phyloP scores from a whole-genome alignment of 2,113 vertebrate species.

The Corapipo altera region DNA sequence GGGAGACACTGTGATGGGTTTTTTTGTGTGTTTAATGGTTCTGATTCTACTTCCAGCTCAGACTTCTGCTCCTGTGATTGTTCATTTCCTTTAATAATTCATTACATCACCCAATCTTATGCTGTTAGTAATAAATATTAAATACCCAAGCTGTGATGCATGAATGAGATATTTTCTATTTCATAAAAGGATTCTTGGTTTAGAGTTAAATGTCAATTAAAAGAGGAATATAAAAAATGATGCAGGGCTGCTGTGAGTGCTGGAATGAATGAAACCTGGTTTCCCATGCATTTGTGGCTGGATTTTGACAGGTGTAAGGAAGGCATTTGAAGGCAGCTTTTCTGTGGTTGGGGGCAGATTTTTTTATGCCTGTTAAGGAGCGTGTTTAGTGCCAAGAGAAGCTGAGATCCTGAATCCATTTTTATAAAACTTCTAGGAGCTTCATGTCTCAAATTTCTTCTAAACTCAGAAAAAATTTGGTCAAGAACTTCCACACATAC shows the following conservation, averaged over 20 bases:
- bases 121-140: conserved; percentile 60
- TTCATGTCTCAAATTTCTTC: background rate
- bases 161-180: conserved; percentile 27
- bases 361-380: background rate
- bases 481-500: background rate
- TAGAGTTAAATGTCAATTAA: conserved; percentile 40
- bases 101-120: conserved; percentile 17
- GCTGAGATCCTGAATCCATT: background rate
- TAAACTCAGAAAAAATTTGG: background rate
- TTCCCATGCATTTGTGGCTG: background rate
- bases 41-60: background rate
- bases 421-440: background rate
- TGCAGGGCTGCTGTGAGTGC: background rate
- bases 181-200: conserved; percentile 6
- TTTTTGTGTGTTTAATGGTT: background rate
- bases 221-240: background rate
- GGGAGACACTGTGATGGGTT: background rate
- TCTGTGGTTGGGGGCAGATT: background rate
- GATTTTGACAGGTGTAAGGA: background rate
- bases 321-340: background rate
- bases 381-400: background rate
- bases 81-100: conserved; percentile 61
- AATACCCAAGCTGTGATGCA: conserved; percentile 28
- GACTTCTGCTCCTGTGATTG: conserved; percentile 7
- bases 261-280: background rate